Base-by-base conservation (phyloP, 2,113 vertebrate species). In the Chionomys nivalis region DNA sequence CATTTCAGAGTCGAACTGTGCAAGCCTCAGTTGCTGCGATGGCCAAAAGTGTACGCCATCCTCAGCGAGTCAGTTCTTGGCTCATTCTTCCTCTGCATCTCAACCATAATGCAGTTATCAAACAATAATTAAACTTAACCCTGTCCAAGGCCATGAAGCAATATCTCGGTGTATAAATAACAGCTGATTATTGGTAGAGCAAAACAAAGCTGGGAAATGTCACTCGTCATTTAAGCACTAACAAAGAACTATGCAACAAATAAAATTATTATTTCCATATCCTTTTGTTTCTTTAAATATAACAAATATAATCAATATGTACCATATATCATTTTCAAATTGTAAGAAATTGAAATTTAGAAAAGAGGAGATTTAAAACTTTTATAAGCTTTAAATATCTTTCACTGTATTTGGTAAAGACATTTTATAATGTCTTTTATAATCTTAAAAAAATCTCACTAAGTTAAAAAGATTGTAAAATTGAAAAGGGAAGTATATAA, bases 71-170 rank as follows among this genome's bases (percentile, higher is more conserved):
- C 14, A 52, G 11, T 77, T 87, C 61, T 55, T 39, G 68, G 76
- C 23, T 13, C 14, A 31, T 55, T 42, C 31, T 77, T 66, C 77
- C n/a, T 82, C 33, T 93, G 65, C 65, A 82, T 68, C 14, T 36
- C 47, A 87, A 82, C 19, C 14, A 17, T 63, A 83, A n/a, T 55
- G 52, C 28, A 63, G 2, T 83, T 36, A 85, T 65, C 66, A 77
- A 92, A 90, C 88, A 87, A 36, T 61, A 61, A 97, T 91, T 75
- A 90, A 96, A 85, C 44, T 47, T 82, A 83, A 89, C 52, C 11
- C 31, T 93, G 21, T 91, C 28, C 52, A 26, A 91, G 14, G 33
- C 26, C 39, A 65, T 39, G 66, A 87, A 87, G 5, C 82, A 93
- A 73, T 13, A 91, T 73, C 87, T 91, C 44, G 19, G 9, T 89